Percentiles rank a stretch among this genome's conserved stretches.
phyloP scores from a whole-genome alignment of 2,113 vertebrate species.

The Cavia porcellus region DNA sequence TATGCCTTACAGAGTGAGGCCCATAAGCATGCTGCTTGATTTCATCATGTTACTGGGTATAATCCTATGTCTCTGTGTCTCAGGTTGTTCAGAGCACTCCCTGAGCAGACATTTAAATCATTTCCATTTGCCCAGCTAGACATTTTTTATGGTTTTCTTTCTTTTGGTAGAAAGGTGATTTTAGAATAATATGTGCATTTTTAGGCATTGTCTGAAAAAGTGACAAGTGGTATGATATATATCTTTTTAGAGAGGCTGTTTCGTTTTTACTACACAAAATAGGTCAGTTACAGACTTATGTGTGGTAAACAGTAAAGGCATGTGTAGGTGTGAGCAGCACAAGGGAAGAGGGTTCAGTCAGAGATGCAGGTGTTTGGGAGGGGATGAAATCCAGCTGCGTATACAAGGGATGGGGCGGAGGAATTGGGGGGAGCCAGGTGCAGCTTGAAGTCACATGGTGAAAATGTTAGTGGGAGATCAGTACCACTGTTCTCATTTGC shows the following conservation, averaged over 20 bases:
- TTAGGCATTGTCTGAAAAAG: neutral
- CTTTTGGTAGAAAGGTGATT: constrained; percentile 9
- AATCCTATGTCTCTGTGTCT: neutral
- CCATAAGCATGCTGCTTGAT: neutral
- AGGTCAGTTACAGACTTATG: neutral
- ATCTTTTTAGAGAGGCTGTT: neutral
- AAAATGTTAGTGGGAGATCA: neutral
- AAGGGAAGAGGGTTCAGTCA: neutral
- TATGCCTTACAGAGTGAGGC: neutral
- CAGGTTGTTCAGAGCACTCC: neutral
- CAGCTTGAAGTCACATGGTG: neutral
- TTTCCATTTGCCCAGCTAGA: neutral
- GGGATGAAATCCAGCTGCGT: neutral
- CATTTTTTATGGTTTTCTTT: constrained; percentile 7
- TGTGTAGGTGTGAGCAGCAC: neutral
- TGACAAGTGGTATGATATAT: neutral
- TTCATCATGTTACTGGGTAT: neutral
- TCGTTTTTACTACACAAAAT: neutral
- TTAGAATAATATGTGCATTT: constrained; percentile 16
- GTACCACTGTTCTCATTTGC: neutral
- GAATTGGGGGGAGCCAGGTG: neutral
- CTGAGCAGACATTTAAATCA: neutral
- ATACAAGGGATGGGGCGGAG: neutral
- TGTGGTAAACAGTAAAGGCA: neutral
- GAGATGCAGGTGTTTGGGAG: neutral